Conservation (phyloP, 2,888 invertebrate species). For the Girardia tigrina region DNA sequence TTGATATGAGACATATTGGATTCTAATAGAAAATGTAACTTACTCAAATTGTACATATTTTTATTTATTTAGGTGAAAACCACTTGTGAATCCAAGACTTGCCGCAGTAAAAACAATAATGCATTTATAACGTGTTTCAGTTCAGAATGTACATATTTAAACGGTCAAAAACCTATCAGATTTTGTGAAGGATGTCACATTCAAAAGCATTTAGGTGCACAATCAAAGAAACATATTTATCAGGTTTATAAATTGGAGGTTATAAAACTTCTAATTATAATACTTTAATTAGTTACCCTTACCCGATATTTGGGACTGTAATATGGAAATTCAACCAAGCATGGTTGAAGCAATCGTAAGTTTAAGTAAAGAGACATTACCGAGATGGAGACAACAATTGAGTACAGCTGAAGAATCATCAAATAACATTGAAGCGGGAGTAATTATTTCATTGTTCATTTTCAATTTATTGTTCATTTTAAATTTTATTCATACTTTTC, state of each 20-base stretch:
- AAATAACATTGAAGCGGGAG: conserved; percentile 44
- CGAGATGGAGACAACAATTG: conserved; percentile 31
- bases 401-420: conserved; percentile 29
- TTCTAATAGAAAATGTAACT: no score
- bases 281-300: conserved; percentile 63
- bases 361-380: conserved; percentile 32
- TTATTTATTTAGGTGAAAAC: conserved; percentile 26
- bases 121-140: conserved; percentile 91
- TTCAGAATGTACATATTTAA: conserved; percentile 84
- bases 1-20: no score
- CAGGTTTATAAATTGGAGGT: conserved; percentile 11
- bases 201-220: conserved; percentile 51
- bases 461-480: neutral
- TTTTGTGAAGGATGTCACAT: conserved; percentile 49
- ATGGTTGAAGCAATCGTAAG: conserved; percentile 84
- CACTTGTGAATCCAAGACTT: conserved; percentile 36
- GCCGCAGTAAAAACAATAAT: conserved; percentile 57
- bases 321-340: conserved; percentile 75
- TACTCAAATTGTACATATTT: no score
- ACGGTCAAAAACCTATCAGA: conserved; percentile 84
- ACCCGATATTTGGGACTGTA: conserved; percentile 73
- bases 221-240: conserved; percentile 31
- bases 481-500: no score
- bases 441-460: conserved; percentile 35
- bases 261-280: conserved; percentile 46